A percentile compares a stretch with the other conserved stretches of the same genome.
Conservation (phyloP, 1,140 invertebrate genomes). For the Bicyclus anynana region DNA sequence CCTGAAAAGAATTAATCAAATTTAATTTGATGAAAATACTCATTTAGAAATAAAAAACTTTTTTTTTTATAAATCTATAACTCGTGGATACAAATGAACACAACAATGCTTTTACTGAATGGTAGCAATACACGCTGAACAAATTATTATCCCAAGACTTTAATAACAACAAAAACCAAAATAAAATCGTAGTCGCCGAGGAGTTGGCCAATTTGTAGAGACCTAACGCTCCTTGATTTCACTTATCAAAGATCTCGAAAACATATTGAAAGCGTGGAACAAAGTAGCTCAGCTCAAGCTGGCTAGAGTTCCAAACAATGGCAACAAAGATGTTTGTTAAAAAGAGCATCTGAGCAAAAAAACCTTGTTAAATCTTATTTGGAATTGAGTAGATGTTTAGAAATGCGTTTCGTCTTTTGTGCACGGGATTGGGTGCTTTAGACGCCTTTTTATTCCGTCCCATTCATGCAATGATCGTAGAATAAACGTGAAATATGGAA, state of each 20-base stretch:
- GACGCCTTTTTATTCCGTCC: slow-evolving; percentile 35
- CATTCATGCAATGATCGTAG: neutral
- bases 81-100: too few species aligned
- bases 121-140: too few species aligned
- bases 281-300: slow-evolving; percentile 34
- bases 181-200: slow-evolving; percentile 39
- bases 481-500: slow-evolving; percentile 1
- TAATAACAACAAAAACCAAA: slow-evolving; percentile 52
- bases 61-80: too few species aligned
- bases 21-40: too few species aligned
- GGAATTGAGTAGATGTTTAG: slow-evolving; percentile 45
- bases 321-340: slow-evolving; percentile 53
- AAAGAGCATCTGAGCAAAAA: slow-evolving; percentile 61
- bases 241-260: neutral
- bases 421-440: slow-evolving; percentile 28
- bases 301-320: slow-evolving; percentile 36
- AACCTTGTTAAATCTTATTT: slow-evolving; percentile 71
- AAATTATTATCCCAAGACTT: slow-evolving; percentile 27
- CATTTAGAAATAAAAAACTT: too few species aligned
- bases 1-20: too few species aligned
- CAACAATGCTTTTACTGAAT: too few species aligned
- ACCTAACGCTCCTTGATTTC: slow-evolving; percentile 21
- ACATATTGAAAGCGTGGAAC: slow-evolving; percentile 18
- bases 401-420: slow-evolving; percentile 35
- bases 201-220: slow-evolving; percentile 31